Evolutionary conservation across 2,797 vertebrate species (phyloP).

Genomic region (Micromesistius poutassou): DNA sequence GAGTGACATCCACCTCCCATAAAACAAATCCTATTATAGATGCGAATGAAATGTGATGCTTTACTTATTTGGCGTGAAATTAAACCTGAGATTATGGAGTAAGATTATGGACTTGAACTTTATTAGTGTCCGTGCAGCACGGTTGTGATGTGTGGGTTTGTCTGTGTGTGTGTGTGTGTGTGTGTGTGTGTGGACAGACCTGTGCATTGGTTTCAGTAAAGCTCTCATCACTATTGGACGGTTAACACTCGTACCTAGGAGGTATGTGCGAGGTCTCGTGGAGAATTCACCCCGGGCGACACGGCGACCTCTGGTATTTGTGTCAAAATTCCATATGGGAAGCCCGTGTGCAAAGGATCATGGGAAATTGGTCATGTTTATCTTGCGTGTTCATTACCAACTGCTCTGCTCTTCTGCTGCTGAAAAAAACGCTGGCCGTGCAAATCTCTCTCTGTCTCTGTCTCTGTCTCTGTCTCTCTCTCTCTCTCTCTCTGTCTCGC

Average conservation of each 20-base stretch:
- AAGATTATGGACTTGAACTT: conserved; percentile 10
- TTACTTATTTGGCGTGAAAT: conserved; percentile 24
- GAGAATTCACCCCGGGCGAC: conserved; percentile 49
- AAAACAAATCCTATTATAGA: conserved; percentile 1
- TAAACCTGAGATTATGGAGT: conserved; percentile 26
- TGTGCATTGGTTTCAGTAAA: conserved; percentile 8
- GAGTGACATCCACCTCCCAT: conserved; percentile 37
- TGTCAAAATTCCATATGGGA: conserved; percentile 61
- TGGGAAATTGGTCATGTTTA: conserved; percentile 64
- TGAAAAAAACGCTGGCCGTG: conserved; percentile 50
- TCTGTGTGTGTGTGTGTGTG: neutral
- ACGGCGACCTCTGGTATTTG: conserved; percentile 58
- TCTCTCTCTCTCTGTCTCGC: conserved; percentile 14
- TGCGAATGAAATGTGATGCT: conserved; percentile 25
- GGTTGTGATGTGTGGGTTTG: neutral
- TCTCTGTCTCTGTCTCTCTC: conserved; percentile 19
- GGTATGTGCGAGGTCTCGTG: neutral
- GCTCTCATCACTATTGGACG: neutral
- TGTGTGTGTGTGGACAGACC: neutral
- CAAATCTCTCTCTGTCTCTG: conserved; percentile 34
- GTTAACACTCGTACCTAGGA: neutral
- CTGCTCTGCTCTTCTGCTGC: conserved; percentile 42
- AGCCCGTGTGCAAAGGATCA: conserved; percentile 53
- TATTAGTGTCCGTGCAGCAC: neutral
- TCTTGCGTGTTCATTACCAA: conserved; percentile 55